Base-by-base conservation (phyloP, 2,888 invertebrate species). In the Eueremaeus valkanovi region DNA sequence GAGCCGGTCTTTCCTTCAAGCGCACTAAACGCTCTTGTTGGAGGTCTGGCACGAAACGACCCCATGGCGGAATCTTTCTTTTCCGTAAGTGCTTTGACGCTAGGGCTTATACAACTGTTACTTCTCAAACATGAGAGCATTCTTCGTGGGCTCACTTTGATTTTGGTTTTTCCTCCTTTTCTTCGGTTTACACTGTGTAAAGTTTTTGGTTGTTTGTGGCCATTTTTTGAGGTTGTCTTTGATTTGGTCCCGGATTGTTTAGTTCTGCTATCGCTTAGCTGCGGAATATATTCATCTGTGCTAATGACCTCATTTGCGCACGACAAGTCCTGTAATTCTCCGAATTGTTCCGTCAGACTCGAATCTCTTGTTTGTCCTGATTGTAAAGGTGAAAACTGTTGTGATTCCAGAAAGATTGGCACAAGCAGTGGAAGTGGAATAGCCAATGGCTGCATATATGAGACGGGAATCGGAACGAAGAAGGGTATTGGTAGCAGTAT, bases 401-500 rank as follows among this genome's bases (percentile, higher is more conserved):
- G 21, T 3, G 36, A 21, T 36, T 33, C n/a, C 3, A 66, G 36
- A 36, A 66, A 66, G 21, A 66, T 18, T 36, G 66, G 66, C 27
- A 66, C 21, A 3, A 36, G 66, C 6, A 66, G 36, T 36, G 66
- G 66, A 2, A 66, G 5, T 18, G 66, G 66, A 36, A 66, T 11
- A n/a, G 66, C 66, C 36, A 66, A 31, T 21, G 66, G 66, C 31
- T 66, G 66, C 66, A 66, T 66, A 21, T 66, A 66, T 82, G 93
- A 93, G 0, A 95, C 92, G 80, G 76, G 81, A 73, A 82, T 77
- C 0, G 95, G 95, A 3, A 93, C 89, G 0, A 95, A 94, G 76
- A 95, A 89, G 0, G 85, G 85, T 3, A 95, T 81, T 0, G 95
- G 93, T 79, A 95, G 89, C 9, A 95, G 93, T 0, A 94, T 85